Evolutionary conservation across 2,797 vertebrate genomes (phyloP).

Genomic region (Mormyrops attenuatus): DNA sequence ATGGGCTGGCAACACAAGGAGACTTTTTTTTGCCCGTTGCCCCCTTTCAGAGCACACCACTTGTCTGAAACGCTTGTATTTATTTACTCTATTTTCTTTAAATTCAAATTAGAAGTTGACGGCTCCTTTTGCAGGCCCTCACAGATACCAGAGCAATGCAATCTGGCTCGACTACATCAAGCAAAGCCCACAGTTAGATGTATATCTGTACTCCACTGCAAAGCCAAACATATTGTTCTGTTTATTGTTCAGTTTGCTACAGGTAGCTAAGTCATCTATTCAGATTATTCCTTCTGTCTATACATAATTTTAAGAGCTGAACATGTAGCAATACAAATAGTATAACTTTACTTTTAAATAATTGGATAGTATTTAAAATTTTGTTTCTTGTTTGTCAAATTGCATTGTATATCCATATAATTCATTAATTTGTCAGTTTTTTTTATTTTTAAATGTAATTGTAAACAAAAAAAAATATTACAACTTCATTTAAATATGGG

Average conservation of each 20-base stretch:
- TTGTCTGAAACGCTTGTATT: conserved; percentile 51
- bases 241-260: not conserved
- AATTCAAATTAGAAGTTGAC: conserved; percentile 52
- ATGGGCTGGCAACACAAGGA: conserved; percentile 40
- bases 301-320: not conserved
- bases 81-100: conserved; percentile 46
- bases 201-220: not conserved
- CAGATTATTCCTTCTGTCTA: not conserved
- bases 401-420: not conserved
- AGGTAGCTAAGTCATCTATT: not conserved
- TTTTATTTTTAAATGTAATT: not conserved
- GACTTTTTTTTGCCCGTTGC: conserved; percentile 34
- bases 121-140: conserved; percentile 48
- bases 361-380: not conserved
- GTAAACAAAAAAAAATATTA: not conserved
- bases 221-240: not conserved
- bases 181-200: not conserved
- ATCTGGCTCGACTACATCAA: not conserved
- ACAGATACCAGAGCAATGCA: not conserved
- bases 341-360: not conserved
- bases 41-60: conserved; percentile 44
- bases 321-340: not conserved
- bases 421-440: not conserved
- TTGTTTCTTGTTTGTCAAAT: not conserved
- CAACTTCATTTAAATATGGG: not conserved